phyloP scores from a whole-genome alignment of 2,797 vertebrate genomes.

The Tympanoctomys barrerae region DNA sequence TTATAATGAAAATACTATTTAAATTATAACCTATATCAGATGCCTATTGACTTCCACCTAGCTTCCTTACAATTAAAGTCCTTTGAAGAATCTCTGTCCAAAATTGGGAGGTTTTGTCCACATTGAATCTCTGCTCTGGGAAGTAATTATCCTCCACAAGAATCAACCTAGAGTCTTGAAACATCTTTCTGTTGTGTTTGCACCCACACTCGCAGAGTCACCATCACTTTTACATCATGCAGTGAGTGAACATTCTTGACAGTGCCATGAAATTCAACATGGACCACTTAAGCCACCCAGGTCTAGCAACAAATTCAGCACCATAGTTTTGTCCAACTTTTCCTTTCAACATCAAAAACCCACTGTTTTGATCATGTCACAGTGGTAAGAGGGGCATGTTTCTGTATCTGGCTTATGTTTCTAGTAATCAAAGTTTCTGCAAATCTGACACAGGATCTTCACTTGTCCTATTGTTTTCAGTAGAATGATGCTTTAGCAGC shows the following conservation, averaged over 20 bases:
- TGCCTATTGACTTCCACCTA: background rate
- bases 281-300: background rate
- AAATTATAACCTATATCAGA: background rate
- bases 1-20: background rate
- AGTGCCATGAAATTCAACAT: too few relatives aligned
- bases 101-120: background rate
- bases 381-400: background rate
- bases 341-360: background rate
- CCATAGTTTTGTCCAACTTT: background rate
- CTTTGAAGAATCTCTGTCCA: background rate
- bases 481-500: too few relatives aligned
- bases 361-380: background rate
- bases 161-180: background rate
- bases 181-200: background rate
- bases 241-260: background rate
- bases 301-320: background rate
- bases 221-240: background rate
- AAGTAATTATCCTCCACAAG: background rate
- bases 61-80: background rate
- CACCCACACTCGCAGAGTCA: background rate
- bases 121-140: background rate
- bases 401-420: too few relatives aligned
- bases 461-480: background rate
- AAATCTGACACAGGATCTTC: background rate
- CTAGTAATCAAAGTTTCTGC: background rate